Conservation (phyloP, 2,888 invertebrate species). For the Aphrophora alni region DNA sequence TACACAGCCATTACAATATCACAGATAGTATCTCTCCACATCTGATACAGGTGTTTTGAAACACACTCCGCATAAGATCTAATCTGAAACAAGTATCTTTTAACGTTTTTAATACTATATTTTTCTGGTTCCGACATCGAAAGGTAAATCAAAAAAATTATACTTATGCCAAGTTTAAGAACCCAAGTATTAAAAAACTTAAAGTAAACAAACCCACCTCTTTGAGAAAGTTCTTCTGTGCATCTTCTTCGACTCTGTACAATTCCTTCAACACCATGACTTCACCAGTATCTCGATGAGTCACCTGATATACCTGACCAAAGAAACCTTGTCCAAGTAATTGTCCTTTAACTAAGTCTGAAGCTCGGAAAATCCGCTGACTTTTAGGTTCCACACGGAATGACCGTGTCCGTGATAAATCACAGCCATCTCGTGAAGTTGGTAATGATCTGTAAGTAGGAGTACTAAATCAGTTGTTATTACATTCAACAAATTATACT, state of each 20-base stretch:
- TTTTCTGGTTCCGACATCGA: too few relatives aligned
- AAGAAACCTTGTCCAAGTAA: conserved; percentile 93
- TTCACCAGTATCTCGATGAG: conserved; percentile 87
- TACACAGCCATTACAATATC: too few relatives aligned
- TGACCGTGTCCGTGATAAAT: conserved; percentile 85
- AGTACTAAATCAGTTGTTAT: neutral
- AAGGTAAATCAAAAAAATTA: too few relatives aligned
- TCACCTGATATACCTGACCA: conserved; percentile 91
- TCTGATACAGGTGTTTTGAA: too few relatives aligned
- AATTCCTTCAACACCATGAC: conserved; percentile 96
- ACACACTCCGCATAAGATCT: too few relatives aligned
- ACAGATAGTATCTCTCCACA: too few relatives aligned
- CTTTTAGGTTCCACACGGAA: conserved; percentile 75
- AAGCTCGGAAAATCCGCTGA: conserved; percentile 86
- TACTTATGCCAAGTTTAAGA: too few relatives aligned
- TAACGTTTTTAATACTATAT: too few relatives aligned
- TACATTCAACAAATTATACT: too few relatives aligned
- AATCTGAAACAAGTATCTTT: too few relatives aligned
- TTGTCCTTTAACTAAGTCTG: conserved; percentile 86
- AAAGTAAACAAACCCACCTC: conserved; percentile 67
- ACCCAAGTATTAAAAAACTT: too few relatives aligned
- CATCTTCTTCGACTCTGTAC: conserved; percentile 91
- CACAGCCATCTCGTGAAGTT: conserved; percentile 61
- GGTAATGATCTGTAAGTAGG: conserved; percentile 49
- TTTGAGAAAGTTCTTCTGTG: conserved; percentile 92